These are phyloP conservation scores for Aphelinus certus DNA, from an alignment of 1,140 invertebrate species.

Conservation along the genomic window DNA sequence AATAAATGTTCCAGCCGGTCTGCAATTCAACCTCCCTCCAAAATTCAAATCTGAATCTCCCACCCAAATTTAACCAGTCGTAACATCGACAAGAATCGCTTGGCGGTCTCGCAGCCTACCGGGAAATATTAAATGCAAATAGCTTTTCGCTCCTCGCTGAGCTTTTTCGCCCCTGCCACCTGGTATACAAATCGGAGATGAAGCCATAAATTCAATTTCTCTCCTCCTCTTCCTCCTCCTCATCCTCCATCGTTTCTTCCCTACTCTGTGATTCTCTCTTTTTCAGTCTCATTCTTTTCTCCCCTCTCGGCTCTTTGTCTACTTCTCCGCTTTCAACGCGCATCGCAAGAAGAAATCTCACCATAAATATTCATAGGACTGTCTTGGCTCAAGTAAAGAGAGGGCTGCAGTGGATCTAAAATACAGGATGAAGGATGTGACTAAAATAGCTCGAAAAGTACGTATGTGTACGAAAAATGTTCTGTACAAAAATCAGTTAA, in stretches of 20 bases:
- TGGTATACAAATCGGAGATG: slow-evolving; percentile 44
- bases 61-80: background rate
- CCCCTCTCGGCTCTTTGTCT: background rate
- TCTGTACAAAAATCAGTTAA: too few species aligned
- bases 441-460: too few species aligned
- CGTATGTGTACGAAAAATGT: too few species aligned
- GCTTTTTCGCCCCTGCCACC: background rate
- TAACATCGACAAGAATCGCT: slow-evolving; percentile 41
- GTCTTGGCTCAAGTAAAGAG: too few species aligned
- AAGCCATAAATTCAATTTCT: slow-evolving; percentile 52
- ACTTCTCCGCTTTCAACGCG: slow-evolving; percentile 1
- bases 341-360: background rate
- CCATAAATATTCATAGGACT: slow-evolving; percentile 3
- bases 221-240: background rate
- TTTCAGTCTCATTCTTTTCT: too few species aligned
- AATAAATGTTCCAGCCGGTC: slow-evolving; percentile 19
- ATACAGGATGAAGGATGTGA: too few species aligned
- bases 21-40: slow-evolving; percentile 9
- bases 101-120: slow-evolving; percentile 13
- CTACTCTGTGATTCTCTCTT: too few species aligned
- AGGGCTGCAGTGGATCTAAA: too few species aligned
- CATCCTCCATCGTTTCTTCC: background rate
- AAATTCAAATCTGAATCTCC: slow-evolving; percentile 22
- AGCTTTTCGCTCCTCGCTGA: slow-evolving; percentile 30
- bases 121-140: slow-evolving; percentile 51